Base-by-base conservation (phyloP, 92 coral and sea anemone species). In the Phenganax stokvisi region DNA sequence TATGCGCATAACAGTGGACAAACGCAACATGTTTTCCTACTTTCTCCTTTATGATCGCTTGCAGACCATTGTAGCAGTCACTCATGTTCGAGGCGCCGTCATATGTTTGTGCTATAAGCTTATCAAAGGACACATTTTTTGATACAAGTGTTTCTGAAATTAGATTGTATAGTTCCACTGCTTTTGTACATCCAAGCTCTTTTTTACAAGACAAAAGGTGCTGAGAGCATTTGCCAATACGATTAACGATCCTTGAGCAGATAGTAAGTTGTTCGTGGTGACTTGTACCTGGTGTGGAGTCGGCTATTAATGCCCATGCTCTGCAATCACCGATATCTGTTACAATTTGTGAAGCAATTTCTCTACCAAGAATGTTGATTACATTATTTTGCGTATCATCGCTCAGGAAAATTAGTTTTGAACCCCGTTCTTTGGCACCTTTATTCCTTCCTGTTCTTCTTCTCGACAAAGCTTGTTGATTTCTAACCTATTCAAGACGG, bases 1-100 rank as follows among this genome's bases (percentile, higher is more conserved):
- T 71, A 51, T 71, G 76, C 20, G 76, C 76, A 31, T 71, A 71
- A 20, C 76, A 71, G 76, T 71, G 76, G 54, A 71, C 76, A 31
- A 25, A 71, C 1, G 20, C 76, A 31, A 71, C 76, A 51, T 71
- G 76, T 9, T 10, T 71, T 71, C 76, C 76, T 5, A 71, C 54
- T 51, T 71, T 71, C 76, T 25, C 76, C 54, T 71, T 71, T 0
- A 71, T 71, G 56, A 71, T 25, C 13, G 76, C 76, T 31, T 71
- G 76, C 54, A 71, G 51, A 10, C 76, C 76, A 9, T 71, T 71
- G 76, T 31, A 71, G 54, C 76, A 71, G 8, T 54, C 51, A 55
- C 76, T 71, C 76, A 71, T 51, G 20, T 71, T 71, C 53, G 54
- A 10, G 52, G 54, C 76, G 20, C 76, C 76, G 54, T 71, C 12